Base-by-base conservation (phyloP, 2,797 vertebrate genomes). In the Gymnocypris eckloni region DNA sequence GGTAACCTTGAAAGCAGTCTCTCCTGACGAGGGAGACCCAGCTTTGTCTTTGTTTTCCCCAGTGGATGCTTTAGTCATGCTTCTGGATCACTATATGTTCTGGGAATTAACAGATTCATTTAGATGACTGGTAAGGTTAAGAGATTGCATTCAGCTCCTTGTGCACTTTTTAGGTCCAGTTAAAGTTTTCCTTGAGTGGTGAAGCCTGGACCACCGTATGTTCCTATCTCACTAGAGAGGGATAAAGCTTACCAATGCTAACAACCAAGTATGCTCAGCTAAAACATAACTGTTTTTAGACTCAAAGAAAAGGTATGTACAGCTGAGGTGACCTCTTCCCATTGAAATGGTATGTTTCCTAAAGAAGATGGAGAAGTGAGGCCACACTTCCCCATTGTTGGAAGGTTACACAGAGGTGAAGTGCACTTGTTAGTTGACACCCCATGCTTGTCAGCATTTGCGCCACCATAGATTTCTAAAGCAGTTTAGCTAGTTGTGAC, bases 41-140 rank as follows among this genome's bases (percentile, higher is more conserved):
- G n/a, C 11, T 11, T 25, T 28, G n/a, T 64, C 59, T 5, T 4
- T 64, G n/a, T 25, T 28, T n/a, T n/a, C 3, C n/a, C 9, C 18
- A 25, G n/a, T 13, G 59, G 4, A 0, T 1, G 9, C 0, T 25
- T 10, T 61, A n/a, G 0, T 0, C 56, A 61, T 61, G 4, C 11
- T 11, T 61, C 10, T 61, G 10, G 56, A 61, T 11, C 9, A 3
- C 48, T 13, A 50, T 50, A 15, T 13, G 6, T 64, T 25, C n/a
- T 64, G 59, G 25, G 61, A 28, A 28, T 28, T 28, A 64, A 28
- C 59, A 64, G 4, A 64, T 28, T 13, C 28, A 13, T 64, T 64
- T n/a, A 64, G 25, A 64, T 64, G 59, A 64, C 59, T 64, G 39
- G 39, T 39, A 39, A 6, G n/a, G n/a, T 28, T n/a, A 13, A 64